A percentile compares a stretch with the other conserved stretches of the same genome.
phyloP scores from a whole-genome alignment of 2,113 vertebrate species.

The Xyliphius kryptos region DNA sequence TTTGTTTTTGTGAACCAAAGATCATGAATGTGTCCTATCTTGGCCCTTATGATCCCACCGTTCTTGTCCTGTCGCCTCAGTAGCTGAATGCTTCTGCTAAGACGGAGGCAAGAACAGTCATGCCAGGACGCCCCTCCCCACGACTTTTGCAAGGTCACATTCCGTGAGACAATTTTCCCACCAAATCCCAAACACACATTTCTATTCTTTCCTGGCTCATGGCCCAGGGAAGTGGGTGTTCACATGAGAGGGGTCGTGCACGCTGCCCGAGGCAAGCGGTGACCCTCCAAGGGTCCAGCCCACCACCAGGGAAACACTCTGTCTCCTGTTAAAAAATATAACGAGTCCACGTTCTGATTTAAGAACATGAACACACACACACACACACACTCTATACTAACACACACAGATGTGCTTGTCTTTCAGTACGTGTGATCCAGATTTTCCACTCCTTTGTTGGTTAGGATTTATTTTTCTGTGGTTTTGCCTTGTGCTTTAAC shows the following conservation, averaged over 20 bases:
- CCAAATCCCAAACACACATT: too few species aligned
- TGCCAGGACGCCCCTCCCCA: too few species aligned
- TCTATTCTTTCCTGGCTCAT: too few species aligned
- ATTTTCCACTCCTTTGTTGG: slow-evolving; percentile 35
- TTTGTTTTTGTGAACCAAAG: too few species aligned
- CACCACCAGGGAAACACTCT: slow-evolving; percentile 46
- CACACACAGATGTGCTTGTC: slow-evolving; percentile 13
- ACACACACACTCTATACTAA: slow-evolving; percentile 11
- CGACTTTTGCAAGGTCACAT: too few species aligned
- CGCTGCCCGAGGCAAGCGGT: slow-evolving; percentile 46
- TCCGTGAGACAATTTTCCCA: too few species aligned
- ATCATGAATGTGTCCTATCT: too few species aligned
- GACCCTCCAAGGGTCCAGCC: slow-evolving; percentile 60
- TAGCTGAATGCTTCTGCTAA: too few species aligned
- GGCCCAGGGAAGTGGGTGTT: too few species aligned
- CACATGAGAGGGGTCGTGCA: slow-evolving; percentile 60
- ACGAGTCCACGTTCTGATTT: slow-evolving; percentile 2
- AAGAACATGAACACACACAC: slow-evolving; percentile 9
- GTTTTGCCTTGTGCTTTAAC: slow-evolving; percentile 14
- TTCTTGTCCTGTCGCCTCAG: too few species aligned
- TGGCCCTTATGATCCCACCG: too few species aligned
- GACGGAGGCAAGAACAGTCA: too few species aligned
- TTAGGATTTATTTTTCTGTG: slow-evolving; percentile 20
- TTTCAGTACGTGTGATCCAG: slow-evolving; percentile 15
- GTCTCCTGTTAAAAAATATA: slow-evolving; percentile 32